Percentiles rank a stretch among this genome's conserved stretches.
phyloP scores from a whole-genome alignment of 2,113 vertebrate genomes.

The Stigmatopora argus region DNA sequence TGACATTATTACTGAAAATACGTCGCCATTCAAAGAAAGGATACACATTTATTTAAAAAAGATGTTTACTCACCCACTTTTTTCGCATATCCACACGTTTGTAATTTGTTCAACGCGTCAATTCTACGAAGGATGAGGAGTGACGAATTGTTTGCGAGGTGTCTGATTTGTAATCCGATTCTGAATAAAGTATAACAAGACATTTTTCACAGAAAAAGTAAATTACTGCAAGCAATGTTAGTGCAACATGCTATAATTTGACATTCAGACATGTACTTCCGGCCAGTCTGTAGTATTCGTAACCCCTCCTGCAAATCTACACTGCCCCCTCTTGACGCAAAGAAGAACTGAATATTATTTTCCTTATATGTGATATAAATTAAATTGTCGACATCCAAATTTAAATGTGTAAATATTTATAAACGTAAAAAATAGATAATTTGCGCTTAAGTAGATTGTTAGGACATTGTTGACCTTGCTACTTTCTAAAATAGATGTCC shows the following conservation, averaged over 20 bases:
- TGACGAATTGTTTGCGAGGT: neutral
- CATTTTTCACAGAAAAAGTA: neutral
- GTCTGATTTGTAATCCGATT: neutral
- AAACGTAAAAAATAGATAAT: neutral
- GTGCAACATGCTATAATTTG: neutral
- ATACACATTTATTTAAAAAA: neutral
- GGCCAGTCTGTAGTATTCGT: neutral
- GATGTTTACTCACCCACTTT: constrained; percentile 5
- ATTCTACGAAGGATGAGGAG: neutral
- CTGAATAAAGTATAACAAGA: neutral
- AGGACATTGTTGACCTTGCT: neutral
- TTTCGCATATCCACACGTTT: constrained; percentile 6
- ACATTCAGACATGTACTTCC: constrained; percentile 4
- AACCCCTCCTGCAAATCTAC: neutral
- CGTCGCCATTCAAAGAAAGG: neutral
- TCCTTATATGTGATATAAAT: neutral
- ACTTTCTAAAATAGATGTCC: neutral
- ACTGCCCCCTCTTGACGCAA: neutral
- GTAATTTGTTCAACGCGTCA: neutral
- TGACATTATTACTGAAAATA: neutral
- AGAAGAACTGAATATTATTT: neutral
- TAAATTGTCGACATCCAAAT: neutral
- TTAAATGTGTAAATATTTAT: neutral
- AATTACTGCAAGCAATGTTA: no score
- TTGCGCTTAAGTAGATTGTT: neutral